Conservation (phyloP, 2,888 invertebrate species). For the Eledona agricola region DNA sequence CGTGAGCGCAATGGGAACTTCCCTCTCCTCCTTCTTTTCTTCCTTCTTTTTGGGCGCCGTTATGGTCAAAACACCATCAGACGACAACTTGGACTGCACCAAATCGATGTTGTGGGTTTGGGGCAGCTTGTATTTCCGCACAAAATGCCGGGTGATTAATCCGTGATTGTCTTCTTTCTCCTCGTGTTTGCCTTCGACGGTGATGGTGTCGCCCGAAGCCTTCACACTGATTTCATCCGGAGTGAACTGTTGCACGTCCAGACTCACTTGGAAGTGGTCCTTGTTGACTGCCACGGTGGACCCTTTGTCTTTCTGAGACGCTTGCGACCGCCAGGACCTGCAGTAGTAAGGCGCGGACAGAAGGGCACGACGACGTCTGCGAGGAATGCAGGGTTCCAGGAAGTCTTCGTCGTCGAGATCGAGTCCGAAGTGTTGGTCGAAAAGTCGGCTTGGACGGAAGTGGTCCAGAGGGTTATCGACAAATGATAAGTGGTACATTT, state of each 20-base stretch:
- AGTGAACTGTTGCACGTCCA: slow-evolving; percentile 67
- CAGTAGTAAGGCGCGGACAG: slow-evolving; percentile 9
- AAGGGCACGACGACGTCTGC: slow-evolving; percentile 7
- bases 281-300: slow-evolving; percentile 8
- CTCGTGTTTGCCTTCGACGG: slow-evolving; percentile 80
- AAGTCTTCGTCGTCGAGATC: slow-evolving; percentile 16
- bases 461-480: slow-evolving; percentile 13
- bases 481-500: slow-evolving; percentile 17
- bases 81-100: slow-evolving; percentile 77
- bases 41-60: slow-evolving; percentile 68
- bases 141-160: slow-evolving; percentile 77
- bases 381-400: slow-evolving; percentile 3
- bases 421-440: slow-evolving; percentile 18
- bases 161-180: slow-evolving; percentile 78
- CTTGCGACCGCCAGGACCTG: slow-evolving; percentile 8
- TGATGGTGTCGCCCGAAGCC: slow-evolving; percentile 72
- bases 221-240: slow-evolving; percentile 83
- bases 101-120: slow-evolving; percentile 76
- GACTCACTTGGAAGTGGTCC: slow-evolving; percentile 15
- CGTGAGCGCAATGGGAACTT: slow-evolving; percentile 59
- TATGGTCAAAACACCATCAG: slow-evolving; percentile 76
- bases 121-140: slow-evolving; percentile 76
- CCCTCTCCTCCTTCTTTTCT: slow-evolving; percentile 56
- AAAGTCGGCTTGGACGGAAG: slow-evolving; percentile 15
- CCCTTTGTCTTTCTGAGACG: slow-evolving; percentile 10